Base-by-base conservation (phyloP, 1,140 invertebrate genomes). In the Cryptotermes secundus region DNA sequence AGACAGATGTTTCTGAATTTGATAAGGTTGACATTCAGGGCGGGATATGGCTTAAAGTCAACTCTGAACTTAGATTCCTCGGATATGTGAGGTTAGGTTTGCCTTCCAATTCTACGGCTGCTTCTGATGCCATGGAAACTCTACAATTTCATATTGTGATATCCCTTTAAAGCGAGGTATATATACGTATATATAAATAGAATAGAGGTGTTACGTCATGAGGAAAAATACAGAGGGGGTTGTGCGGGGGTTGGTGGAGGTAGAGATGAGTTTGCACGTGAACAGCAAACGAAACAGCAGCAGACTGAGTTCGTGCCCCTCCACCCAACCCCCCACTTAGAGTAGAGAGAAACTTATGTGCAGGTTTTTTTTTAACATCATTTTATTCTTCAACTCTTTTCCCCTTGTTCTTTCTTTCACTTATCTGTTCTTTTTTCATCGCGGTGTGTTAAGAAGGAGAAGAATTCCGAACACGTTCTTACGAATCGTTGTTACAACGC, bases 151-250 rank as follows among this genome's bases (percentile, higher is more conserved):
- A 19, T 49, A 19, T 1, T 16, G 45, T 14, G 59, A 72, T 31
- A 72, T 72, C 59, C 26, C 59, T 31, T 72, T 72, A 72, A 72
- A 72, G 59, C 3, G 26, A 7, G n/a, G 26, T 1, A 16, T 72
- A 59, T 19, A 59, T 59, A 22, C 7, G 14, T 49, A 49, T 49
- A 49, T 16, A 72, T 10, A 72, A 31, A 72, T 72, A 72, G n/a
- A 31, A 72, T 72, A 72, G 59, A 72, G 59, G 59, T 72, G 59
- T 72, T 72, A 72, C 59, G 59, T 72, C 59, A 72, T 72, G 59
- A 72, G 59, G 59, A 72, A 72, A 72, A 72, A 72, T 72, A 26
- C 59, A 31, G 26, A 26, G 14, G 53, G 19, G 53, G 26, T 6
- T 22, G 53, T 59, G 53, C 53, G 53, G 53, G 53, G 53, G 53